These are phyloP conservation scores for Sapajus apella DNA, from an alignment of 2,113 vertebrate species.

Conservation along the genomic window DNA sequence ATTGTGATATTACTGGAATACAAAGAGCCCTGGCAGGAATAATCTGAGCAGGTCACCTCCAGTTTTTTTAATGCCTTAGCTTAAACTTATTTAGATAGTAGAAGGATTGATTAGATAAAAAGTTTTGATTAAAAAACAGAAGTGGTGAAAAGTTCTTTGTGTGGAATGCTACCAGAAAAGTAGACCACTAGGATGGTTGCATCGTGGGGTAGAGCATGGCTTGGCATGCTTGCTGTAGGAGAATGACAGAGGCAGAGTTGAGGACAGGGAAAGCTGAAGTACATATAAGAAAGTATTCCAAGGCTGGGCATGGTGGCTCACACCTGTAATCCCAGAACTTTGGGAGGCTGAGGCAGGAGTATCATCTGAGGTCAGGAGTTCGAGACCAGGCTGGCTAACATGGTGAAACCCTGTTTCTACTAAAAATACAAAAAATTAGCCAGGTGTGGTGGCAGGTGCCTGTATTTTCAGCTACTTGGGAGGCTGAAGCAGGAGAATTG, in stretches of 20 bases:
- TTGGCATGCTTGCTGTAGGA: background rate
- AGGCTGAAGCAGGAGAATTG: too few species aligned
- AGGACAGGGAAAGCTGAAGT: background rate
- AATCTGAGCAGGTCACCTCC: background rate
- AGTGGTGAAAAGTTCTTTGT: background rate
- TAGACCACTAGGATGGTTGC: background rate
- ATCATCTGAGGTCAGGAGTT: too few species aligned
- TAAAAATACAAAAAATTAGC: too few species aligned
- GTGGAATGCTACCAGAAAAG: background rate
- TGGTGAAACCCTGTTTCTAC: too few species aligned
- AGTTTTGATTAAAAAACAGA: background rate
- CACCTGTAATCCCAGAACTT: too few species aligned
- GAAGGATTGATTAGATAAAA: background rate
- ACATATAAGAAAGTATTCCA: background rate
- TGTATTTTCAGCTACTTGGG: too few species aligned
- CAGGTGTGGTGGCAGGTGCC: too few species aligned
- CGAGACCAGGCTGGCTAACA: too few species aligned
- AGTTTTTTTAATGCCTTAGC: background rate
- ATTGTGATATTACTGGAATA: background rate
- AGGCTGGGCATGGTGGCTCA: background rate
- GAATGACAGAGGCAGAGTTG: background rate
- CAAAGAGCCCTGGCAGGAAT: background rate
- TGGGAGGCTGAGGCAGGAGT: too few species aligned
- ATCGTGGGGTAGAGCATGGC: too few species aligned
- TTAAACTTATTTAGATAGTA: background rate